These are phyloP conservation scores for Xenus cinereus DNA, from an alignment of 2,113 vertebrate species.

Conservation along the genomic window DNA sequence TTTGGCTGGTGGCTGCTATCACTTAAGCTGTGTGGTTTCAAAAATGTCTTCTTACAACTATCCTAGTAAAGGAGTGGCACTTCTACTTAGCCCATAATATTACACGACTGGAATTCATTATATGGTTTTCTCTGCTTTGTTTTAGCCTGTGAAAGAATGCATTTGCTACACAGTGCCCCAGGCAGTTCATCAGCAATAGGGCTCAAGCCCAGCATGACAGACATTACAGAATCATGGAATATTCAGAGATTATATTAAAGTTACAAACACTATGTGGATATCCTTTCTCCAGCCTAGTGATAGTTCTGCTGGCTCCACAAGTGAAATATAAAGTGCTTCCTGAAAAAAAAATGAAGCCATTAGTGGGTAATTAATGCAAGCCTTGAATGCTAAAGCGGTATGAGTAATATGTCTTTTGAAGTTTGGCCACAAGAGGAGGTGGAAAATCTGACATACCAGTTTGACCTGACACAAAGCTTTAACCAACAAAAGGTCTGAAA, in stretches of 20 bases:
- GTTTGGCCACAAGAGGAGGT: neutral
- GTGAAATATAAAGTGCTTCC: constrained; percentile 11
- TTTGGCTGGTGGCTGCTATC: constrained; percentile 13
- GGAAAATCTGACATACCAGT: neutral
- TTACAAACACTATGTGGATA: neutral
- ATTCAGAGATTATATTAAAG: neutral
- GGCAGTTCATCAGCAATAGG: neutral
- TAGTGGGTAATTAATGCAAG: constrained; percentile 41
- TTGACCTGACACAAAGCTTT: neutral
- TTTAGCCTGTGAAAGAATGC: constrained; percentile 13
- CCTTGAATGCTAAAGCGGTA: neutral
- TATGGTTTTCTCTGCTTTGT: constrained; percentile 18
- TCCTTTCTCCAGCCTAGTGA: neutral
- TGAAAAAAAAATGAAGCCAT: neutral
- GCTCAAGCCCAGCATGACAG: neutral
- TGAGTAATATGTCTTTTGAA: constrained; percentile 12
- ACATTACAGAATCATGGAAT: neutral
- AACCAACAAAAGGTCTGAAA: neutral
- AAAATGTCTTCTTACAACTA: neutral
- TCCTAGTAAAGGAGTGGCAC: neutral
- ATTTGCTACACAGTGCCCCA: constrained; percentile 4
- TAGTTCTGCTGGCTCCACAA: neutral
- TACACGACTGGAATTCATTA: constrained; percentile 25
- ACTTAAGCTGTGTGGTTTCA: neutral
- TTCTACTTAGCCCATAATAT: neutral